Evolutionary conservation across 2,888 invertebrate genomes (phyloP).

Genomic region (Leptopilina drosophilae): DNA sequence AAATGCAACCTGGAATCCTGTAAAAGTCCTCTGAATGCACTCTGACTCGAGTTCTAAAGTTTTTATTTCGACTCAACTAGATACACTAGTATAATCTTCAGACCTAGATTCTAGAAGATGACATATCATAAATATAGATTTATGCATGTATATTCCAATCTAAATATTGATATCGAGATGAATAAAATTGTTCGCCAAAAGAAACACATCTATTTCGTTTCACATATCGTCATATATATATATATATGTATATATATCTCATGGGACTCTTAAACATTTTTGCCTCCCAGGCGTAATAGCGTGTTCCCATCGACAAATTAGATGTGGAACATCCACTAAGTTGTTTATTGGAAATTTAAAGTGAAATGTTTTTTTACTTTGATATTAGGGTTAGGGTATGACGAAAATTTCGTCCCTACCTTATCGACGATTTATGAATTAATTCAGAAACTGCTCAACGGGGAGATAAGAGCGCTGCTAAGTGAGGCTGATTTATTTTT

Average conservation of each 20-base stretch:
- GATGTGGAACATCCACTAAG: background rate
- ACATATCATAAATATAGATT: conserved; percentile 23
- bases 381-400: too few relatives aligned
- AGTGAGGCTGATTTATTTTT: too few relatives aligned
- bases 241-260: too few relatives aligned
- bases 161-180: conserved; percentile 33
- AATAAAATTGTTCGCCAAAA: conserved; percentile 29
- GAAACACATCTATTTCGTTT: conserved; percentile 17
- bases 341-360: background rate
- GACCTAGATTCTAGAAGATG: conserved; percentile 14
- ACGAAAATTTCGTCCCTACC: too few relatives aligned
- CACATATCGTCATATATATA: background rate
- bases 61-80: conserved; percentile 2
- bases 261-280: conserved; percentile 8
- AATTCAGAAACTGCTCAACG: too few relatives aligned
- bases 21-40: conserved; percentile 14
- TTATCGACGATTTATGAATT: too few relatives aligned
- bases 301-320: background rate
- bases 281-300: background rate
- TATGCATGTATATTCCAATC: conserved; percentile 26
- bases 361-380: too few relatives aligned
- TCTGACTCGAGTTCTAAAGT: background rate
- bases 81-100: conserved; percentile 5
- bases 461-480: too few relatives aligned
- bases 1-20: conserved; percentile 3